Percentiles rank a stretch among this genome's conserved stretches.
Evolutionary conservation across 2,888 invertebrate species (phyloP).

Genomic region (Melikaiella ostensackeni): DNA sequence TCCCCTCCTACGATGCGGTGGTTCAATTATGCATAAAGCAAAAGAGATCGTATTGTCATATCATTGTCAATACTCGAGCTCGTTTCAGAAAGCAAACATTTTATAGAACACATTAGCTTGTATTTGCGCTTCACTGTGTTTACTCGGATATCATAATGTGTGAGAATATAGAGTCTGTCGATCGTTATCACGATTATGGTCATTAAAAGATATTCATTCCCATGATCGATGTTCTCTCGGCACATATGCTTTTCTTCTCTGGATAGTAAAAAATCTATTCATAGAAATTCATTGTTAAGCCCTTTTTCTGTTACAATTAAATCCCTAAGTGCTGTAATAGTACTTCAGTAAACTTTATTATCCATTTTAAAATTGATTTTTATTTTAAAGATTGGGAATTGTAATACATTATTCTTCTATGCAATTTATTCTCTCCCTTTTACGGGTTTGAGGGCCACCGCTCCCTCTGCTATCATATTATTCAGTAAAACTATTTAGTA

Average conservation of each 20-base stretch:
- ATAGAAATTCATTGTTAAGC: not conserved
- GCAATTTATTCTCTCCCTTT: no score
- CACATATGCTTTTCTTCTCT: not conserved
- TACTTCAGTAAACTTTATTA: not conserved
- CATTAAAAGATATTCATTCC: not conserved
- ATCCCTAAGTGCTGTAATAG: not conserved
- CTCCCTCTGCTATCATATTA: no score
- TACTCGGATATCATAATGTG: constrained; percentile 10
- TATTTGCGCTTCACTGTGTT: constrained; percentile 28
- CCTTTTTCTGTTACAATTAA: not conserved
- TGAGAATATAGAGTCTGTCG: not conserved
- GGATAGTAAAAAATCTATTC: not conserved
- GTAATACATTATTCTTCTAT: not conserved
- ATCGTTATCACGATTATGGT: not conserved
- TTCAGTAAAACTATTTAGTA: not conserved
- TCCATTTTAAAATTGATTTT: not conserved
- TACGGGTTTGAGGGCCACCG: no score
- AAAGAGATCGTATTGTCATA: constrained; percentile 5
- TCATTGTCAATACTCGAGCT: not conserved
- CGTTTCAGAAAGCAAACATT: constrained; percentile 20
- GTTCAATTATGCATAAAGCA: not conserved
- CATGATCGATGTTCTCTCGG: not conserved
- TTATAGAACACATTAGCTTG: constrained; percentile 24
- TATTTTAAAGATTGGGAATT: not conserved
- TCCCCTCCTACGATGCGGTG: no score